Evolutionary conservation across 2,888 invertebrate species (phyloP), one percentile per base, ranked within the genome.

Genomic region (Mesodorylaimus sp.): DNA sequence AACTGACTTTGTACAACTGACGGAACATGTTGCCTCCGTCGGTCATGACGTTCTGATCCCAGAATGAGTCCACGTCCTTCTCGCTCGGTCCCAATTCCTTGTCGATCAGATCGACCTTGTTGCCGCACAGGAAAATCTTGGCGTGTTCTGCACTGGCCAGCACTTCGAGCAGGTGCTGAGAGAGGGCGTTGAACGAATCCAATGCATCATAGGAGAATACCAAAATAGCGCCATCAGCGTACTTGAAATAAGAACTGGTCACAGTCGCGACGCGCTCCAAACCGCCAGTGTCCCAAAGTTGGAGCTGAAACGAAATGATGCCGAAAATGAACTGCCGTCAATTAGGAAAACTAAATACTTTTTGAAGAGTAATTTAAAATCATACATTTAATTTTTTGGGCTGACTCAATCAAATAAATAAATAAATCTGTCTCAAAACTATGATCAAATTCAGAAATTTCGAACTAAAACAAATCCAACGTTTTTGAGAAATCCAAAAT

Each of bases 241-340:
- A 87, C 70, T 89, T 88, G 68, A 88, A 91, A 67, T 91, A 91
- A 64, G 85, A 86, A 27, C 86, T 85, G 13, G 89, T 89, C 23
- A 91, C 83, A 2, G 87, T 87, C 43, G 88, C 88, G 55, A 89
- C 87, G 60, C 89, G 75, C 70, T 91, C 91, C 85, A 91, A 87
- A 45, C 89, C 89, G 57, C 88, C 89, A 36, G 91, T 91, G 66
- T 91, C 91, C 88, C 89, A 91, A 57, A 91, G 70, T 70, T 88
- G 87, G 54, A 91, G 72, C 87, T 89, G 68, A 46, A 71, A 59
- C 45, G 65, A 55, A 54, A 52, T 55, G 56, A 44, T 36, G 45
- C 10, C 36, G 36, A 13, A 10, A n/a, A 10, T 16, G 16, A n/a
- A n/a, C n/a, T n/a, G n/a, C n/a, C n/a, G n/a, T n/a, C n/a, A n/a